A percentile compares a stretch with the other conserved stretches of the same genome.
Conservation (phyloP, 92 coral and sea anemone species). For the Phenganax subtilis region DNA sequence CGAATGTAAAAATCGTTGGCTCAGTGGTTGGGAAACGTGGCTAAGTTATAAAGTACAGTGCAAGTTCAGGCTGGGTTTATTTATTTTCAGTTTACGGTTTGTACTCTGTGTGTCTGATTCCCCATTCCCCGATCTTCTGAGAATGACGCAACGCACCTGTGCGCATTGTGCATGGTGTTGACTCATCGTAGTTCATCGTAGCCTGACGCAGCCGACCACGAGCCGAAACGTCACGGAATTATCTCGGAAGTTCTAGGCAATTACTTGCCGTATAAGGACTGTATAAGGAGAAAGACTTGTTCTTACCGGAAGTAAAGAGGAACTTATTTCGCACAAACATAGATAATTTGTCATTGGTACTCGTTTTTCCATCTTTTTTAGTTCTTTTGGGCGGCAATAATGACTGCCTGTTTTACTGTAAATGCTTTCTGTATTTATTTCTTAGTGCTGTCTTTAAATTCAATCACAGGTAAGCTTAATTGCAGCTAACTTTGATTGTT, state of each 20-base stretch:
- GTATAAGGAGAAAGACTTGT: neutral
- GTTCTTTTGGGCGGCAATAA: neutral
- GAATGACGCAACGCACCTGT: too few relatives aligned
- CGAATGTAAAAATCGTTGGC: neutral
- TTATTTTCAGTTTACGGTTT: too few relatives aligned
- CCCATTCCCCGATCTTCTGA: too few relatives aligned
- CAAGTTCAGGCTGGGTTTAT: too few relatives aligned
- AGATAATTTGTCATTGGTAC: too few relatives aligned
- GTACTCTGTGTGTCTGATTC: too few relatives aligned
- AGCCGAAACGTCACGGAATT: neutral
- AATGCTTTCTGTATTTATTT: neutral
- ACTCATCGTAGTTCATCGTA: neutral
- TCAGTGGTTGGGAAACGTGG: too few relatives aligned
- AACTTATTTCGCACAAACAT: too few relatives aligned
- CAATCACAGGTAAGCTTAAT: neutral
- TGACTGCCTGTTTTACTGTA: neutral
- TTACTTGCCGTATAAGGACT: neutral
- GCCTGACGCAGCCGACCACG: neutral
- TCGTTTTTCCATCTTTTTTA: neutral
- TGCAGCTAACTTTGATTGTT: neutral
- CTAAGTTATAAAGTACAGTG: too few relatives aligned
- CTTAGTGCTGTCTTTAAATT: neutral
- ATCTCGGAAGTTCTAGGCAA: constrained; percentile 1
- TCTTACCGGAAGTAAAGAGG: neutral
- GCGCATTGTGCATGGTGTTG: neutral